Evolutionary conservation across 53 echinoderm and acorn worm species (phyloP), one percentile per base, ranked within the genome.

Genomic region (Astropecten irregularis): DNA sequence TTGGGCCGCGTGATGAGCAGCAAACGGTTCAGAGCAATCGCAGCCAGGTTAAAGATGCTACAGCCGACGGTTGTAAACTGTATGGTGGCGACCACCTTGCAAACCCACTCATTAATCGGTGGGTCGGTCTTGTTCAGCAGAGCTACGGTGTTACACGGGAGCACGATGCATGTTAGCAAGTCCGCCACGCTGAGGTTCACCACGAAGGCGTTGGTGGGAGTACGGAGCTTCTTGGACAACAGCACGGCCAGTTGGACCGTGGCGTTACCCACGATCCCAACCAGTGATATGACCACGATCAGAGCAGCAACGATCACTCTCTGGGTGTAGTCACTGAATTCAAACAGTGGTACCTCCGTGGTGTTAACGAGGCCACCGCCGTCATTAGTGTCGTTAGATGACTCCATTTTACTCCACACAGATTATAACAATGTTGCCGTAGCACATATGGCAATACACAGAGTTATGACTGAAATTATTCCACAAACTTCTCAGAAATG

Each of bases 161-260:
- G 61, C 15, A 55, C 69, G 0, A 87, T 14, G 16, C 83, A 66
- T 1, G 91, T 87, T 39, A 91, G 13, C 3, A 87, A 49, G 66
- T 91, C 91, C 28, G 91, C 76, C 0, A 88, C 49, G 6, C 86
- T 86, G 28, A 95, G 89, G 58, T 91, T 95, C 27, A 95, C 95
- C 35, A 95, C 95, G 76, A 93, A 95, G 8, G 86, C 93, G 70
- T 95, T 95, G 44, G 93, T 95, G 15, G 89, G 66, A 23, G 93
- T 91, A 35, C 93, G 88, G 19, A 93, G 81, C 77, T 91, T 93
- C 34, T 68, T 76, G 18, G 93, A 93, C 30, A 93, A 42, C 16
- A 93, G 69, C 19, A 95, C 95, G 26, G 95, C 90, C 14, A 95
- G 32, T 25, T 90, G 86, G 53, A 95, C 86, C 33, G 91, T 81